Conservation (phyloP, 1,140 invertebrate species). For the Penaeus chinensis region DNA sequence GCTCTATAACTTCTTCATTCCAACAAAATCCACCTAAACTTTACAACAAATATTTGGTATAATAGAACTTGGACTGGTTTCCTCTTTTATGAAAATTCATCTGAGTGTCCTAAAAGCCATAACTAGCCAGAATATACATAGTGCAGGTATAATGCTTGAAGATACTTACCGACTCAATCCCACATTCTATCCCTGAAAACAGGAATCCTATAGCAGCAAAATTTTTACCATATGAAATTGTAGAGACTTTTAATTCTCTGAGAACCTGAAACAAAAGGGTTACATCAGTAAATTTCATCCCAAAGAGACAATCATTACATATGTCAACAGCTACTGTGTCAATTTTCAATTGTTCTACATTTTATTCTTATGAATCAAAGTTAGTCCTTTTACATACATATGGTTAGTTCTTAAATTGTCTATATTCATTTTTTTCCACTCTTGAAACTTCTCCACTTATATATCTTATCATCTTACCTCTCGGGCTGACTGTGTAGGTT, state of each 20-base stretch:
- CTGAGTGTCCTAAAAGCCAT: no score
- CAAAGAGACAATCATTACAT: no score
- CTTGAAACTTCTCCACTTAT: not conserved
- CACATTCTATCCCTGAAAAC: constrained; percentile 93
- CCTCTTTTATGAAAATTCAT: no score
- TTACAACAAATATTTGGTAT: no score
- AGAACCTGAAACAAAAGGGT: constrained; percentile 74
- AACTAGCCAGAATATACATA: no score
- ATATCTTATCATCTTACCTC: constrained; percentile 64
- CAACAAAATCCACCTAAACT: no score
- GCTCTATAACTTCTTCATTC: no score
- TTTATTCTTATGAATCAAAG: no score
- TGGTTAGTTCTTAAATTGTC: not conserved
- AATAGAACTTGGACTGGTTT: no score
- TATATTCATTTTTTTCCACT: not conserved
- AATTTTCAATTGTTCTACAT: no score
- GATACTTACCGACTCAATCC: constrained; percentile 83
- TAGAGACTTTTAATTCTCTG: constrained; percentile 91
- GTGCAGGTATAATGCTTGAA: constrained; percentile 1
- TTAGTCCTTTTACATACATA: no score
- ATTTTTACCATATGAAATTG: constrained; percentile 94
- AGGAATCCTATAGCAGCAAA: constrained; percentile 94
- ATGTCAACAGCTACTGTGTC: no score
- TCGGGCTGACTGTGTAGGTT: constrained; percentile 83
- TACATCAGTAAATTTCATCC: not conserved